phyloP scores from a whole-genome alignment of 2,888 invertebrate genomes.

The Tipula helvola region DNA sequence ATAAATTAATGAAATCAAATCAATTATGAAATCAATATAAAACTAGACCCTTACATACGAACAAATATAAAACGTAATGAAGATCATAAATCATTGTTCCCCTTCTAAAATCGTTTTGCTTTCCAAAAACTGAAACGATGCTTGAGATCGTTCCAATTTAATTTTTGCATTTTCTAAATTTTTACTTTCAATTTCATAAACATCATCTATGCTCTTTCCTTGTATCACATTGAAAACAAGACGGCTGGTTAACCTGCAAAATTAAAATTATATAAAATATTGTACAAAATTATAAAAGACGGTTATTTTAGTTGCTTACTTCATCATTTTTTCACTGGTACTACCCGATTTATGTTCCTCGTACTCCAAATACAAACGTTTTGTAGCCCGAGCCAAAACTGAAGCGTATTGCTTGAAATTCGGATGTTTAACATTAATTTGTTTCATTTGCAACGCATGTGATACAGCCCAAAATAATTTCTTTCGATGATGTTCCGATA shows the following conservation, averaged over 20 bases:
- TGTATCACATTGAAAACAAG: constrained; percentile 51
- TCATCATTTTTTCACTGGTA: constrained; percentile 62
- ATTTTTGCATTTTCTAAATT: constrained; percentile 15
- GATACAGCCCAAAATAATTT: constrained; percentile 74
- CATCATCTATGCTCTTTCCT: constrained; percentile 51
- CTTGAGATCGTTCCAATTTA: background rate
- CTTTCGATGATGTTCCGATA: constrained; percentile 23
- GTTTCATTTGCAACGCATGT: constrained; percentile 57
- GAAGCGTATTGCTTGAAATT: constrained; percentile 60
- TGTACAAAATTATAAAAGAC: background rate
- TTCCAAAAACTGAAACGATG: background rate
- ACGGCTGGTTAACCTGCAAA: constrained; percentile 45
- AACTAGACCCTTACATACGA: background rate
- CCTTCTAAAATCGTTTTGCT: background rate
- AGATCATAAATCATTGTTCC: background rate
- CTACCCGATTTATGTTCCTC: constrained; percentile 42
- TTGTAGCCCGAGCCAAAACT: constrained; percentile 51
- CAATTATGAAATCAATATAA: background rate
- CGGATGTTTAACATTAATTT: constrained; percentile 50
- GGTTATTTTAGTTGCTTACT: constrained; percentile 31
- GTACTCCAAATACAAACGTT: constrained; percentile 47
- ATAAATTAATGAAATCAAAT: background rate
- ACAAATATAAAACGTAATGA: background rate
- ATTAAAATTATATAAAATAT: constrained; percentile 16
- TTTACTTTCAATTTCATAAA: constrained; percentile 32